Conservation (phyloP, 2,113 vertebrate species). For the Chaetura pelagica region DNA sequence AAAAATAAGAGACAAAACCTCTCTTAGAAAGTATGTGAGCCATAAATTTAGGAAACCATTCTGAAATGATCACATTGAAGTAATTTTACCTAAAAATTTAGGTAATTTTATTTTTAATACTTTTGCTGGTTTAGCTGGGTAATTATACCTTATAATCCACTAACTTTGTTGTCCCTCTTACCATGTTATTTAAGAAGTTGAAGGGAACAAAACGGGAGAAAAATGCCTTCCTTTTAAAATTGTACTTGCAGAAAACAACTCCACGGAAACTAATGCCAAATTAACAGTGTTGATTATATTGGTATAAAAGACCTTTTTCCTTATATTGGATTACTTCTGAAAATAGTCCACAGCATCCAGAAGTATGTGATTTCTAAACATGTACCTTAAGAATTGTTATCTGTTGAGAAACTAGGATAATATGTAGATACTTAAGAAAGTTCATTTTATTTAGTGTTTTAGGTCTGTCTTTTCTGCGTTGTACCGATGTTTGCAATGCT, state of each 20-base stretch:
- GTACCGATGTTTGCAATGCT: background rate
- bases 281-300: background rate
- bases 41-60: background rate
- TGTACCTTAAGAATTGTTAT: background rate
- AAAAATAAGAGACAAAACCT: rapidly evolving
- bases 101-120: background rate
- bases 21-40: background rate
- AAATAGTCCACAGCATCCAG: background rate
- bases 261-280: background rate
- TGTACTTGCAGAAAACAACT: background rate
- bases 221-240: background rate
- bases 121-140: background rate
- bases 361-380: background rate
- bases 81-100: background rate
- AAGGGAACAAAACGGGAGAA: background rate
- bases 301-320: background rate
- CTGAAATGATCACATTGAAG: background rate
- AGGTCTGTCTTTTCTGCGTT: background rate
- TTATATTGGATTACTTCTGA: background rate
- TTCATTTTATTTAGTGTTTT: background rate
- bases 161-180: background rate
- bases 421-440: background rate
- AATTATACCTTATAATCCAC: background rate
- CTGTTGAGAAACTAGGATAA: background rate
- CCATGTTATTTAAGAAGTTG: background rate